phyloP scores from a whole-genome alignment of 2,113 vertebrate genomes.

The Hippocampus guttulatus region DNA sequence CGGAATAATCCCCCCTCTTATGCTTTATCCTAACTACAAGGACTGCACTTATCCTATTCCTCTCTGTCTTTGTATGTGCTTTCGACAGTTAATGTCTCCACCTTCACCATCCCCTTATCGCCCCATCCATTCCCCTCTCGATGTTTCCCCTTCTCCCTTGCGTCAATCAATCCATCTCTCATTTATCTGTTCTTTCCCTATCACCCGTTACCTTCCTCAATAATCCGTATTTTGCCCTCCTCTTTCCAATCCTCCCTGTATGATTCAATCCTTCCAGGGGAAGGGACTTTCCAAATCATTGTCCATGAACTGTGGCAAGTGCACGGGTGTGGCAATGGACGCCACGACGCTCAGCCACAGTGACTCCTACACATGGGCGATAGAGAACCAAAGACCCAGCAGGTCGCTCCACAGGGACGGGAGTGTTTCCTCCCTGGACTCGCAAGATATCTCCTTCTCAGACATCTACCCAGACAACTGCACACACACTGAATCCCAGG shows the following conservation, averaged over 20 bases:
- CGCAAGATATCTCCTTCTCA: slow-evolving; percentile 63
- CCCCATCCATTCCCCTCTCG: slow-evolving; percentile 29
- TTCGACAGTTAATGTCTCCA: slow-evolving; percentile 38
- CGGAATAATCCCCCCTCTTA: slow-evolving; percentile 12
- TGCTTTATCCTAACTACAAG: slow-evolving; percentile 21
- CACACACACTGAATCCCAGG: slow-evolving; percentile 52
- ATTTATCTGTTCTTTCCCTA: slow-evolving; percentile 1
- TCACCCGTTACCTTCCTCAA: slow-evolving; percentile 6
- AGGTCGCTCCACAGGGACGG: slow-evolving; percentile 53
- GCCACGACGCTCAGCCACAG: slow-evolving; percentile 65
- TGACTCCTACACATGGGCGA: slow-evolving; percentile 80
- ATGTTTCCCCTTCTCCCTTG: slow-evolving; percentile 13
- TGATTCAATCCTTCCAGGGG: slow-evolving; percentile 29
- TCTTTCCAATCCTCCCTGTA: not conserved
- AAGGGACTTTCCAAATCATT: slow-evolving; percentile 57
- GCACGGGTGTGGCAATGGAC: slow-evolving; percentile 16
- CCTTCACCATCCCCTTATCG: slow-evolving; percentile 32
- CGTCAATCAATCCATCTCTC: slow-evolving; percentile 6
- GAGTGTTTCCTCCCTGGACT: slow-evolving; percentile 58
- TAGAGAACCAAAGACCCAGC: slow-evolving; percentile 74
- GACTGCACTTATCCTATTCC: slow-evolving; percentile 19
- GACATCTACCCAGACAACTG: slow-evolving; percentile 63
- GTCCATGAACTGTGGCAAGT: slow-evolving; percentile 60
- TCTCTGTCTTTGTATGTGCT: slow-evolving; percentile 29
- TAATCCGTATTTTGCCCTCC: slow-evolving; percentile 9